A percentile compares a stretch with the other conserved stretches of the same genome.
phyloP scores from a whole-genome alignment of 2,797 vertebrate genomes.

The Euthynnus affinis region DNA sequence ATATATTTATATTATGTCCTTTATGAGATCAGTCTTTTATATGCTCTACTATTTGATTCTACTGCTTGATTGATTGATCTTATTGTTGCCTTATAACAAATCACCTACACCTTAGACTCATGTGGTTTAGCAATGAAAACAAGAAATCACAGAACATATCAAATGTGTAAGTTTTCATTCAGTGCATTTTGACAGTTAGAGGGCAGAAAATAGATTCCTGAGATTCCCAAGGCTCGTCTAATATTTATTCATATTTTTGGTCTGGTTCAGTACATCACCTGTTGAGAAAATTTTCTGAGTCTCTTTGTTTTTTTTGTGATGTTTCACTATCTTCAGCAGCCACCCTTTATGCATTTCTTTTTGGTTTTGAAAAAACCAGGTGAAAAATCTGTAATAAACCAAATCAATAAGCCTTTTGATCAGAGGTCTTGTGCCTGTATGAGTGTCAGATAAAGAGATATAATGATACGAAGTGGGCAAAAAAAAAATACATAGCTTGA shows the following conservation, averaged over 20 bases:
- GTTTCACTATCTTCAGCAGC: not conserved
- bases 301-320: not conserved
- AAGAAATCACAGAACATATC: not conserved
- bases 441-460: slow-evolving; percentile 15
- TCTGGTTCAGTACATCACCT: not conserved
- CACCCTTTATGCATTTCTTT: slow-evolving; percentile 6
- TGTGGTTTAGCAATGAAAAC: not conserved
- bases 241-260: not conserved
- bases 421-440: not conserved
- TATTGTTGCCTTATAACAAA: not conserved
- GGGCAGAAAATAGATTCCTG: not conserved
- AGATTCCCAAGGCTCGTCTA: not conserved
- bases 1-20: no score
- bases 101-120: not conserved
- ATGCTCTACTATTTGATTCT: not conserved
- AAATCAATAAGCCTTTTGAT: slow-evolving; percentile 14
- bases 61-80: not conserved
- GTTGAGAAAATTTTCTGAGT: not conserved
- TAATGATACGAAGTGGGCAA: slow-evolving; percentile 17
- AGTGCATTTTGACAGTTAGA: not conserved
- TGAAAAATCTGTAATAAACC: not conserved
- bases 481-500: slow-evolving; percentile 54
- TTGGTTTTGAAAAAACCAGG: slow-evolving; percentile 2
- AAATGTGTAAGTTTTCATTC: not conserved
- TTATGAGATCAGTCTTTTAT: not conserved